Conservation (phyloP, 2,888 invertebrate species). For the Ecdyonurus torrentis region DNA sequence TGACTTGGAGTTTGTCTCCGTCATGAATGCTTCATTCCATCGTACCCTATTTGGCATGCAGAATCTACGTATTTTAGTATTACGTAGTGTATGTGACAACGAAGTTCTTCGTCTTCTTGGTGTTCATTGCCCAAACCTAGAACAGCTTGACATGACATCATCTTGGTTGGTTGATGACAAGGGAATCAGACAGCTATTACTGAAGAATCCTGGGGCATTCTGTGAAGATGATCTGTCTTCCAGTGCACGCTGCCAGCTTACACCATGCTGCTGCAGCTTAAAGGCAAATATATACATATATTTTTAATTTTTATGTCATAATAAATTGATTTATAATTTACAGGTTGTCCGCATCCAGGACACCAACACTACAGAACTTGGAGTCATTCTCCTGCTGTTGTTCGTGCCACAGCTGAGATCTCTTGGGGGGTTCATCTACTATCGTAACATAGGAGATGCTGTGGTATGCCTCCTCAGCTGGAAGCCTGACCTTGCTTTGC, state of each 20-base stretch:
- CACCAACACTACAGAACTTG: conserved; percentile 20
- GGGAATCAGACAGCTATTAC: conserved; percentile 17
- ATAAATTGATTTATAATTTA: conserved; percentile 13
- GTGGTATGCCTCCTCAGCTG: conserved; percentile 15
- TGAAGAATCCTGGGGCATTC: conserved; percentile 11
- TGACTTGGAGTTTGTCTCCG: conserved; percentile 11
- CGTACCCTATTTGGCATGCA: conserved; percentile 17
- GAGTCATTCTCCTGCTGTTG: conserved; percentile 18
- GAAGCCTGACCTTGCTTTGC: conserved; percentile 14
- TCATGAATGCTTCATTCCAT: conserved; percentile 14
- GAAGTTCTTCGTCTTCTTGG: conserved; percentile 18
- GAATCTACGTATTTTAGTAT: conserved; percentile 16
- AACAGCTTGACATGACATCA: conserved; percentile 19
- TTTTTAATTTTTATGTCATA: background rate
- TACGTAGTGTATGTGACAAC: conserved; percentile 20
- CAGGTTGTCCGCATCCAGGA: conserved; percentile 20
- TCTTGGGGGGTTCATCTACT: conserved; percentile 21
- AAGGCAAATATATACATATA: background rate
- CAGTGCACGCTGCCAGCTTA: background rate
- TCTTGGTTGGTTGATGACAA: conserved; percentile 21
- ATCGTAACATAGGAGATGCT: conserved; percentile 21
- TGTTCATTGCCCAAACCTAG: conserved; percentile 17
- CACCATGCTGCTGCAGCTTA: conserved; percentile 2
- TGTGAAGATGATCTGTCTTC: conserved; percentile 2
- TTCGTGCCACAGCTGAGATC: conserved; percentile 19